Evolutionary conservation across 2,113 vertebrate genomes (phyloP), one percentile per base, ranked within the genome.

Genomic region (Cebidichthys violaceus): DNA sequence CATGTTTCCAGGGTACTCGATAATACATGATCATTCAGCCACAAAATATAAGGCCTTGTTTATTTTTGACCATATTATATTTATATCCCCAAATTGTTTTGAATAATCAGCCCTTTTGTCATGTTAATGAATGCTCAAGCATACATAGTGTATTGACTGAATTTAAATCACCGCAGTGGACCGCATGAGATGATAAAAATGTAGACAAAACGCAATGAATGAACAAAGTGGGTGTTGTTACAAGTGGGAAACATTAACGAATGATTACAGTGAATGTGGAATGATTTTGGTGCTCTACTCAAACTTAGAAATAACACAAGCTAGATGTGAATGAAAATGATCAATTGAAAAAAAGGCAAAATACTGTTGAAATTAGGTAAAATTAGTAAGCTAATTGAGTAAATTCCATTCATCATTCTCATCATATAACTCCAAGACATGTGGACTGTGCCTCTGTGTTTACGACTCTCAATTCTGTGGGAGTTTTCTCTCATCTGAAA

Each of bases 401-500:
- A 64, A 37, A 35, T 33, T 22, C 22, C 55, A 2, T n/a, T 29
- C 15, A 27, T 22, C 10, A 31, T 47, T 22, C 41, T 33, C 6
- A 52, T 50, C 7, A 33, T 37, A 35, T 11, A 24, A 65, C 65
- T 52, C 18, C 6, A 66, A 55, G 65, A 70, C 50, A 2, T 59
- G 4, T 47, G n/a, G n/a, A 60, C 20, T 4, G 31, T 52, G 37
- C 65, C 35, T 33, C 6, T 73, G 15, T 70, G 59, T 67, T 83
- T 72, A 70, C 2, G 7, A 35, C 11, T 22, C 57, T 72, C 50
- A 10, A 10, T 27, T 68, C 47, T 5, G 29, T 88, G 84, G 87
- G 79, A 86, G 47, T 88, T 70, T 84, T 86, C 24, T 47, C 27
- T 29, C 43, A 43, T 83, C 88, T 91, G 85, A 85, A 90, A 71